These are phyloP conservation scores for Notospermus geniculatus DNA, from an alignment of 1,140 invertebrate species.

Conservation along the genomic window DNA sequence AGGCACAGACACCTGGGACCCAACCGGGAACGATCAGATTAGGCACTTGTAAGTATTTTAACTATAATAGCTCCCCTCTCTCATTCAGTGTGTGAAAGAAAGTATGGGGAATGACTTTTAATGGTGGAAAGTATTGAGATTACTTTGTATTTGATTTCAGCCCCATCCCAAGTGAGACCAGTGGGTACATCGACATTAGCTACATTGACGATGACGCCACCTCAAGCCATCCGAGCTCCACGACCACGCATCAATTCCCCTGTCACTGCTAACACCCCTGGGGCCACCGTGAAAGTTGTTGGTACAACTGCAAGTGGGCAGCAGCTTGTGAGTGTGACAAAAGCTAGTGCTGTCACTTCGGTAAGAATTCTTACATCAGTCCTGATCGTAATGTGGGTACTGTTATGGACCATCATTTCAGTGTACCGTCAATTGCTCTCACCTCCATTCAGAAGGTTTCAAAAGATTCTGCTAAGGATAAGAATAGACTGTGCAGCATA, in stretches of 20 bases:
- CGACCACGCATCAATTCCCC: slow-evolving; percentile 31
- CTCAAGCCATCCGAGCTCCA: slow-evolving; percentile 3
- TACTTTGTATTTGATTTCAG: slow-evolving; percentile 22
- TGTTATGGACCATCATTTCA: too few species aligned
- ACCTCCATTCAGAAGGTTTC: too few species aligned
- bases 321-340: not conserved
- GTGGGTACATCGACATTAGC: slow-evolving; percentile 11
- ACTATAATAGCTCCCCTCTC: too few species aligned
- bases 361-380: not conserved
- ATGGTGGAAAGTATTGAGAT: too few species aligned
- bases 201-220: not conserved
- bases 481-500: too few species aligned
- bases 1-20: not conserved
- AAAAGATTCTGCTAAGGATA: too few species aligned
- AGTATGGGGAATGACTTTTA: too few species aligned
- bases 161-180: slow-evolving; percentile 30
- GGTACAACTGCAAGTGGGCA: not conserved
- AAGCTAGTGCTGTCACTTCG: not conserved
- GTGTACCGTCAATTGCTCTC: too few species aligned
- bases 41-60: not conserved
- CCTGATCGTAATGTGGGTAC: too few species aligned
- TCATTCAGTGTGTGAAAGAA: too few species aligned
- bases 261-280: slow-evolving; percentile 42
- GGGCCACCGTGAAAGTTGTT: slow-evolving; percentile 1
- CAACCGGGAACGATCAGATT: slow-evolving; percentile 13